A percentile compares a stretch with the other conserved stretches of the same genome.
phyloP scores from a whole-genome alignment of 64 coral and sea anemone genomes.

The Actinia equina region DNA sequence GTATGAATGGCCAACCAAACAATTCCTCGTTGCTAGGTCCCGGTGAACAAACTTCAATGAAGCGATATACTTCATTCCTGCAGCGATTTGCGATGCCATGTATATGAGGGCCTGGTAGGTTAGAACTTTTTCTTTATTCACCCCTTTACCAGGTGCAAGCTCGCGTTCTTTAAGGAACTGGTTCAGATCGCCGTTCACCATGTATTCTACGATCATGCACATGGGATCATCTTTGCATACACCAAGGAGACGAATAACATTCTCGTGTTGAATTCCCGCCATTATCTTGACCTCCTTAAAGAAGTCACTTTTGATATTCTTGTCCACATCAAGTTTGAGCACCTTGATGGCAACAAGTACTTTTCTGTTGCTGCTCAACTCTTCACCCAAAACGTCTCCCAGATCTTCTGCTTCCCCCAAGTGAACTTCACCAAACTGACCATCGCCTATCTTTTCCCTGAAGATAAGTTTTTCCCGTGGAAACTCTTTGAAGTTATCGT shows the following conservation, averaged over 20 bases:
- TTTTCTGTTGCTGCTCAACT: conserved; percentile 20
- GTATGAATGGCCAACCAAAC: conserved; percentile 79
- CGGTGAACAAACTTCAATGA: conserved; percentile 89
- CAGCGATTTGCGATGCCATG: conserved; percentile 82
- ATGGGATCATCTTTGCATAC: conserved; percentile 95
- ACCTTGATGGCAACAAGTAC: conserved; percentile 81
- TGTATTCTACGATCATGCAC: conserved; percentile 98
- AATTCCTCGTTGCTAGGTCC: conserved; percentile 93
- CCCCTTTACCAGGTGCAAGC: conserved; percentile 33
- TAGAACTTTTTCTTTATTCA: conserved; percentile 34
- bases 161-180: conserved; percentile 79
- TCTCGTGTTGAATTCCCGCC: conserved; percentile 82
- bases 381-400: conserved; percentile 48
- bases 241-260: conserved; percentile 80
- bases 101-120: conserved; percentile 69
- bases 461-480: conserved; percentile 70
- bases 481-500: conserved; percentile 73
- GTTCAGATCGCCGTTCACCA: conserved; percentile 93
- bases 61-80: conserved; percentile 96
- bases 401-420: conserved; percentile 68
- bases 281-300: conserved; percentile 99
- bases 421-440: conserved; percentile 94
- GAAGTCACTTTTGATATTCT: conserved; percentile 95
- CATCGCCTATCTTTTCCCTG: conserved; percentile 93
- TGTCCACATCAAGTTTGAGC: conserved; percentile 77